Percentiles rank a stretch among this genome's conserved stretches.
Evolutionary conservation across 2,888 invertebrate genomes (phyloP).

Genomic region (Eilema depressum): DNA sequence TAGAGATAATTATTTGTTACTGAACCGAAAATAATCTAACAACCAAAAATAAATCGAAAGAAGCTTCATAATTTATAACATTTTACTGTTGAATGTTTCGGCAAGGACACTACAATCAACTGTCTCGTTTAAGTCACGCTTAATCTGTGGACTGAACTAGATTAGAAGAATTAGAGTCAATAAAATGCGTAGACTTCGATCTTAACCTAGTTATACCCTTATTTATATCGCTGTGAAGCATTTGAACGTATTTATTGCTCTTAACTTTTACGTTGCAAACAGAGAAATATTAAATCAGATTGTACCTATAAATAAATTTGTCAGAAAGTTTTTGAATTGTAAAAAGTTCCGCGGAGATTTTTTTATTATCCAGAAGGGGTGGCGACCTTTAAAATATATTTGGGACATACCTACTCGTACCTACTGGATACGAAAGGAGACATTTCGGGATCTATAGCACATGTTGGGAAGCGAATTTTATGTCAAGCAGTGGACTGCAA

Average conservation of each 20-base stretch:
- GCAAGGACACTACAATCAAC: background rate
- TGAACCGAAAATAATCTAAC: too few species aligned
- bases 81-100: background rate
- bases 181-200: background rate
- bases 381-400: too few species aligned
- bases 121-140: background rate
- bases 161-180: background rate
- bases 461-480: too few species aligned
- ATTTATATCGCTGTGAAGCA: background rate
- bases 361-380: too few species aligned
- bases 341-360: background rate
- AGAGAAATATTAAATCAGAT: background rate
- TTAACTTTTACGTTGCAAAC: background rate
- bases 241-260: background rate
- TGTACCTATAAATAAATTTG: too few species aligned
- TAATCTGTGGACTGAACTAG: conserved; percentile 6
- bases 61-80: background rate
- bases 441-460: too few species aligned
- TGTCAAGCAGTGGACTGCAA: too few species aligned
- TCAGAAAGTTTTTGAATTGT: background rate
- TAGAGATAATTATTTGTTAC: background rate
- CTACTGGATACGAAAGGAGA: too few species aligned
- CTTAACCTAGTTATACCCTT: background rate
- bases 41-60: background rate
- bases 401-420: too few species aligned